phyloP scores from a whole-genome alignment of 2,888 invertebrate genomes.

The Strigamia transsilvanica region DNA sequence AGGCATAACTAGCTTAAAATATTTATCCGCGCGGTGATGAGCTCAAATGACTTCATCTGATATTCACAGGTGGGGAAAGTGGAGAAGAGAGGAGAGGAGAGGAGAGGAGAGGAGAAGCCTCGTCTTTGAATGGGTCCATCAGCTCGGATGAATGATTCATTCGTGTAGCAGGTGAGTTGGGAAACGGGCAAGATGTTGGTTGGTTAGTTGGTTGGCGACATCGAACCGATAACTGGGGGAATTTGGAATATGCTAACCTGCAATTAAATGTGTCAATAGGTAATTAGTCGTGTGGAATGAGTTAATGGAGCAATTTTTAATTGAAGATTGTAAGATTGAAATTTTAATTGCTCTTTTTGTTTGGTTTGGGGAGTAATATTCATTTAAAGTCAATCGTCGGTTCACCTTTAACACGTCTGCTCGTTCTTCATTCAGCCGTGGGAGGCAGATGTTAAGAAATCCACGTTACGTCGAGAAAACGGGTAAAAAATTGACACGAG shows the following conservation, averaged over 20 bases:
- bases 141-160: constrained; percentile 10
- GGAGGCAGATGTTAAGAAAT: constrained; percentile 7
- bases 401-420: background rate
- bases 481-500: background rate
- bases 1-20: constrained; percentile 15
- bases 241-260: background rate
- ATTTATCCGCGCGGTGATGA: constrained; percentile 9
- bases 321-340: background rate
- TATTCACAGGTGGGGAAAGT: constrained; percentile 14
- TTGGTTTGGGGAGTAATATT: too few species aligned
- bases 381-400: background rate
- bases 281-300: too few species aligned
- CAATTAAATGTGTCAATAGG: background rate
- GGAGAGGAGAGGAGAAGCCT: background rate
- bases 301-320: background rate
- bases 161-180: background rate
- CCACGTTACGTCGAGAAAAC: background rate
- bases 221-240: too few species aligned
- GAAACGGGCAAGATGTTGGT: background rate
- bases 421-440: background rate
- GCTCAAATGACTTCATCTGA: constrained; percentile 9
- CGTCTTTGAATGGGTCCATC: constrained; percentile 14
- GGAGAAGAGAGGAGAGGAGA: background rate
- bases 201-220: background rate
- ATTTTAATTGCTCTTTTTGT: too few species aligned